Conservation (phyloP, 2,888 invertebrate species). For the Dioctria linearis region DNA sequence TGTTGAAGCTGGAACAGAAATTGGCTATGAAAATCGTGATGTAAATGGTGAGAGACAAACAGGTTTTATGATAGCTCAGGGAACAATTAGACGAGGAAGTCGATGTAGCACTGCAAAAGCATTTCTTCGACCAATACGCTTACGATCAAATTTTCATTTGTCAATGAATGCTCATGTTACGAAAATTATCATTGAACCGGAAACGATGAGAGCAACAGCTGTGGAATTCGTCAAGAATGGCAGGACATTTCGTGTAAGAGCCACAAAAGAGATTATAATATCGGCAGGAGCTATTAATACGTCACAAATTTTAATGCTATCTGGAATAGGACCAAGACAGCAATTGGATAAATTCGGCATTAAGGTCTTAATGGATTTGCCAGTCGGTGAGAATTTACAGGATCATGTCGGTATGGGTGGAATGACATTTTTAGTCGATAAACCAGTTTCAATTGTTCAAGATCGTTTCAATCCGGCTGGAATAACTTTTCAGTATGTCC, state of each 20-base stretch:
- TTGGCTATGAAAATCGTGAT: conserved; percentile 88
- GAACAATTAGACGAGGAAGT: conserved; percentile 83
- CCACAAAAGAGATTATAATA: conserved; percentile 87
- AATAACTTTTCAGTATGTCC: conserved; percentile 85
- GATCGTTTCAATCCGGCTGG: conserved; percentile 83
- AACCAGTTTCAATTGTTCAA: conserved; percentile 87
- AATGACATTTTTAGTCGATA: conserved; percentile 77
- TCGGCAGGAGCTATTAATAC: conserved; percentile 94
- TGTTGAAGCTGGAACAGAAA: conserved; percentile 84
- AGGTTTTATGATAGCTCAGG: conserved; percentile 87
- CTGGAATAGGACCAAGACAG: conserved; percentile 84
- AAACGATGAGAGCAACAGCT: conserved; percentile 82
- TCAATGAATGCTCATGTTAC: conserved; percentile 87
- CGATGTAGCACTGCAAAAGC: conserved; percentile 92
- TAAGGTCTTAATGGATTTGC: conserved; percentile 81
- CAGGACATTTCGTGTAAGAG: conserved; percentile 78
- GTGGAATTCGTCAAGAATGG: conserved; percentile 87
- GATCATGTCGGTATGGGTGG: conserved; percentile 92
- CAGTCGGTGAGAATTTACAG: conserved; percentile 87
- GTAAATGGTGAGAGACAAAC: conserved; percentile 86
- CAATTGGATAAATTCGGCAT: conserved; percentile 82
- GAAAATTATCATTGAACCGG: conserved; percentile 81
- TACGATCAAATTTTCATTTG: conserved; percentile 84
- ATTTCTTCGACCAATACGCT: conserved; percentile 83
- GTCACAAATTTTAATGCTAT: conserved; percentile 92